Evolutionary conservation across 1,140 invertebrate species (phyloP).

Genomic region (Chrysomallon squamiferum): DNA sequence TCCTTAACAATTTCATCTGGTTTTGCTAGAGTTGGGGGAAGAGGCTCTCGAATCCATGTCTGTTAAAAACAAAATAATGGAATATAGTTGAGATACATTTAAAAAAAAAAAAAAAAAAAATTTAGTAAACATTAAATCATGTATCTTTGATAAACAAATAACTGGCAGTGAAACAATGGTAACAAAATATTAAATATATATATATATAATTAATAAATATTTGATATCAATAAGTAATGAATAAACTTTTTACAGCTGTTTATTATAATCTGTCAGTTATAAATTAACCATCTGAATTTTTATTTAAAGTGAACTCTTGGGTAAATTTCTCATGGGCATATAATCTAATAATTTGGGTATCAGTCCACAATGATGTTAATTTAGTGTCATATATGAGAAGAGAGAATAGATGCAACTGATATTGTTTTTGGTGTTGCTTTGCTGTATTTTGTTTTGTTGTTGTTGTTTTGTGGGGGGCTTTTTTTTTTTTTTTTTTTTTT

Average conservation of each 20-base stretch:
- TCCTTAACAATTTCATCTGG: slow-evolving; percentile 55
- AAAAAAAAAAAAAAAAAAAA: too few relatives aligned
- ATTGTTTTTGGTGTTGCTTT: background rate
- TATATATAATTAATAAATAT: background rate
- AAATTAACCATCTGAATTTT: background rate
- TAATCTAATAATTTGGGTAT: background rate
- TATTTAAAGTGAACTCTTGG: background rate
- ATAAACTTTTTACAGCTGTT: background rate
- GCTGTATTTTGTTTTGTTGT: too few relatives aligned
- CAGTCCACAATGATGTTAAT: background rate
- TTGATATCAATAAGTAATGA: background rate
- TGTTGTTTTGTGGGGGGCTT: too few relatives aligned
- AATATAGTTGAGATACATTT: too few relatives aligned
- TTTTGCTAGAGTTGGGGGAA: slow-evolving; percentile 56
- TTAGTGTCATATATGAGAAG: background rate
- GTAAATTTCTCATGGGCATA: background rate
- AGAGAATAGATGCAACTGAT: background rate
- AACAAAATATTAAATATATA: background rate
- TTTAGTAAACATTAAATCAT: too few relatives aligned
- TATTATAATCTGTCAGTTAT: background rate
- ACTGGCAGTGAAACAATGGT: background rate
- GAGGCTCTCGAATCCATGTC: slow-evolving; percentile 52
- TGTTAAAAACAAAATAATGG: slow-evolving; percentile 28
- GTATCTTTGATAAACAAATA: too few relatives aligned
- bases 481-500: too few relatives aligned